Conservation (phyloP, 1,140 invertebrate genomes). For the Ostrea edulis region DNA sequence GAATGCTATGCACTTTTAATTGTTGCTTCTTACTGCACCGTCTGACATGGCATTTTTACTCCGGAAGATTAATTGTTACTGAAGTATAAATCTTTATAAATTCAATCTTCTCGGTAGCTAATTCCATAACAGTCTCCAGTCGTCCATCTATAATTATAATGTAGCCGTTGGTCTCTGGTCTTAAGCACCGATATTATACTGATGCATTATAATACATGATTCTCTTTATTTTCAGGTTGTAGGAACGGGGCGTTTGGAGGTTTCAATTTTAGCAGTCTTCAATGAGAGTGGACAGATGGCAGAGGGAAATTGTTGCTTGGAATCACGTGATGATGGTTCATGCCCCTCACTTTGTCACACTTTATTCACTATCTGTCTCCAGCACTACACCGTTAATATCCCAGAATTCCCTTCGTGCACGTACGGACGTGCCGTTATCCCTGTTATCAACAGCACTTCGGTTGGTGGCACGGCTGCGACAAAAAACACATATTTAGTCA, state of each 20-base stretch:
- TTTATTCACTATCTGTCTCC: slow-evolving; percentile 62
- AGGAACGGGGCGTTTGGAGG: slow-evolving; percentile 60
- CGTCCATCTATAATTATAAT: not conserved
- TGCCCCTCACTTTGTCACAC: slow-evolving; percentile 60
- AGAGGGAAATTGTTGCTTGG: slow-evolving; percentile 57
- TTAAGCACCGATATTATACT: not conserved
- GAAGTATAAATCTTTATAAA: not conserved
- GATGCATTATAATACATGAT: not conserved
- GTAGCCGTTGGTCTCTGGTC: slow-evolving; percentile 28
- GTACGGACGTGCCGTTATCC: slow-evolving; percentile 58
- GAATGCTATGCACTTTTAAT: not conserved
- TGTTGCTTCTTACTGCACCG: not conserved
- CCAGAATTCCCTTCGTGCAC: slow-evolving; percentile 56
- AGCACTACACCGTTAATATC: slow-evolving; percentile 58
- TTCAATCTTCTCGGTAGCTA: not conserved
- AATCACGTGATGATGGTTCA: not conserved
- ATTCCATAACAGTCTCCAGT: not conserved
- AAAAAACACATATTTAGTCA: slow-evolving; percentile 46
- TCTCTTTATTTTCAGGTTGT: slow-evolving; percentile 50
- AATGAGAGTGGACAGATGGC: slow-evolving; percentile 59
- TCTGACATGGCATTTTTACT: not conserved
- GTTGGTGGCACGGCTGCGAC: slow-evolving; percentile 38
- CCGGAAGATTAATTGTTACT: not conserved
- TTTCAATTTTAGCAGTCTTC: slow-evolving; percentile 59
- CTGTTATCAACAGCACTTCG: slow-evolving; percentile 57